These are phyloP conservation scores for Troilus luridus DNA, from an alignment of 2,888 invertebrate genomes.

Conservation along the genomic window DNA sequence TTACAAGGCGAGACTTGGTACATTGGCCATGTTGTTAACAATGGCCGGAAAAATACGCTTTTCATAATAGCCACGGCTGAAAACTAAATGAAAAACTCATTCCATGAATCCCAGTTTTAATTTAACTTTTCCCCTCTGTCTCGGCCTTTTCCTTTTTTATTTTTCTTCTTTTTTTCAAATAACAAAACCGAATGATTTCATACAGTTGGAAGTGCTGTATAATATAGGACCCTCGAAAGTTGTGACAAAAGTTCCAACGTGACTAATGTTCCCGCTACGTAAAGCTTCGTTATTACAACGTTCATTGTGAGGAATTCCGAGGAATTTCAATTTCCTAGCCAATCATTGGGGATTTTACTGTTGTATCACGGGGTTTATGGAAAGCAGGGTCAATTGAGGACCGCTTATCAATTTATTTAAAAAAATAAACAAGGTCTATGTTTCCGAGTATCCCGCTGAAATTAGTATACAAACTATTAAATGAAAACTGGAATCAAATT, in stretches of 20 bases:
- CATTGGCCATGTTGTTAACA: constrained; percentile 8
- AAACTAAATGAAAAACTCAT: constrained; percentile 46
- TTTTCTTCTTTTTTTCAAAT: constrained; percentile 30
- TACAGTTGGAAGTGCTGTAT: background rate
- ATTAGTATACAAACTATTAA: no score
- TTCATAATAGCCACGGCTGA: constrained; percentile 42
- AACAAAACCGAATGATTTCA: constrained; percentile 33
- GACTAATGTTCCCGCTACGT: background rate
- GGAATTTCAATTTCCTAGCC: background rate
- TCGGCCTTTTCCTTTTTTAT: background rate
- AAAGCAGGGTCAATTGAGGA: no score
- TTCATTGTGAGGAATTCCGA: background rate
- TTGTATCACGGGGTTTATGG: no score
- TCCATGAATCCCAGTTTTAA: constrained; percentile 42
- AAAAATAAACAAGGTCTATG: no score
- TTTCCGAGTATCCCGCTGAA: no score
- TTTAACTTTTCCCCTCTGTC: constrained; percentile 35
- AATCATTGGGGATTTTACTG: background rate
- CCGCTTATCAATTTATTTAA: background rate
- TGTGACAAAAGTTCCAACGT: background rate
- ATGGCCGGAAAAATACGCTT: constrained; percentile 14
- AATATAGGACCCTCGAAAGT: background rate
- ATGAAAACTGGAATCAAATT: no score
- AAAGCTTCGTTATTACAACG: background rate
- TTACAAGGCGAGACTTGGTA: background rate